Evolutionary conservation across 2,797 vertebrate species (phyloP).

Genomic region (Alcedo atthis): DNA sequence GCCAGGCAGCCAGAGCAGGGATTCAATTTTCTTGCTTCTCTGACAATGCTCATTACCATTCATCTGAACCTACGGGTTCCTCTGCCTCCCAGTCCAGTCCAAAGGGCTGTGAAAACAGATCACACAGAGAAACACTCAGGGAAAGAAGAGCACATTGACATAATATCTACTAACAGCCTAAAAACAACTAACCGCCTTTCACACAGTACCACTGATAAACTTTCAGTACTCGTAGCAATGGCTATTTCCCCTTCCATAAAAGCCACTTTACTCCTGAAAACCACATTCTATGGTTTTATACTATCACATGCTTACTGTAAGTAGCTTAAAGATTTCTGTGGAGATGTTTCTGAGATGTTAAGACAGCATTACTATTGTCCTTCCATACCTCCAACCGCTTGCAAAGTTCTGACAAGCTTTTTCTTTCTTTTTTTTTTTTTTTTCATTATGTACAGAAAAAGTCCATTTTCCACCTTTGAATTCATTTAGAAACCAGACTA

Average conservation of each 20-base stretch:
- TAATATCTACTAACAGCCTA: background rate
- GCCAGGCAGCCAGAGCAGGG: conserved; percentile 71
- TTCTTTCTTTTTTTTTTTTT: background rate
- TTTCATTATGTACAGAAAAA: background rate
- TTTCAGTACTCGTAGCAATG: background rate
- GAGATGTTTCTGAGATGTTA: background rate
- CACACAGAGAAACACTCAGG: background rate
- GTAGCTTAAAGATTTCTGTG: background rate
- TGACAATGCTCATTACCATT: conserved; percentile 76
- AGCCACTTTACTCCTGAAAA: background rate
- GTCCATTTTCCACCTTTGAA: background rate
- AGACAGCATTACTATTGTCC: background rate
- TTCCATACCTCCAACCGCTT: background rate
- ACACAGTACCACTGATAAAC: background rate
- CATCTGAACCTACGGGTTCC: conserved; percentile 53
- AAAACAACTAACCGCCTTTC: background rate
- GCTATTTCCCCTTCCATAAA: background rate
- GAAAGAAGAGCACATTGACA: conserved; percentile 21
- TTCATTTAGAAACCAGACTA: background rate
- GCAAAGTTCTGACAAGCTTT: background rate
- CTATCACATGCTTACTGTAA: background rate
- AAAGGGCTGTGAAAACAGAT: conserved; percentile 46
- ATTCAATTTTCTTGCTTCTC: conserved; percentile 73
- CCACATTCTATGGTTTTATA: background rate
- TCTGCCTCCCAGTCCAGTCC: conserved; percentile 1